Conservation (phyloP, 2,113 vertebrate species). For the Chamaea fasciata region DNA sequence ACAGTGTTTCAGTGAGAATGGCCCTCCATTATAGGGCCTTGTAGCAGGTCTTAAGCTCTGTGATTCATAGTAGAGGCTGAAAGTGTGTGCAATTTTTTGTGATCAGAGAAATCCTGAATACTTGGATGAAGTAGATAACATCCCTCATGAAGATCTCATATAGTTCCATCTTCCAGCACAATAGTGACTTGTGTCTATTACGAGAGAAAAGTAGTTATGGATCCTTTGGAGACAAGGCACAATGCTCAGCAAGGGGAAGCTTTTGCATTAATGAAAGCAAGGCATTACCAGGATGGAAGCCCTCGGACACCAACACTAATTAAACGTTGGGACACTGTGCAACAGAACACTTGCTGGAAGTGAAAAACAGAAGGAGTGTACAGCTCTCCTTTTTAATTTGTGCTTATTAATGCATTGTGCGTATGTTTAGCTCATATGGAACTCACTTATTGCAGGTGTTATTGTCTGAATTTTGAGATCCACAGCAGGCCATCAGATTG, state of each 20-base stretch:
- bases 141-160: background rate
- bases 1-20: background rate
- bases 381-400: background rate
- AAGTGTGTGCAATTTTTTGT: background rate
- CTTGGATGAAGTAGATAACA: background rate
- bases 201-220: fast-evolving
- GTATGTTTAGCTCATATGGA: background rate
- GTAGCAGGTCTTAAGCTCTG: background rate
- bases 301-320: fast-evolving
- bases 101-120: background rate
- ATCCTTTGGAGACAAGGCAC: background rate
- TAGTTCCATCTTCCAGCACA: background rate
- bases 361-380: background rate
- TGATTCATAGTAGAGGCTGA: background rate
- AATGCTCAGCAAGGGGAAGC: background rate
- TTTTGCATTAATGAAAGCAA: background rate
- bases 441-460: background rate
- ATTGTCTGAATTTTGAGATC: background rate
- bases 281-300: background rate
- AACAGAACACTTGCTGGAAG: background rate
- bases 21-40: background rate
- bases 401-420: fast-evolving
- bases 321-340: background rate
- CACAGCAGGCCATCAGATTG: background rate
- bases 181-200: background rate